Conservation (phyloP, 2,113 vertebrate species). For the Uropsilus gracilis region DNA sequence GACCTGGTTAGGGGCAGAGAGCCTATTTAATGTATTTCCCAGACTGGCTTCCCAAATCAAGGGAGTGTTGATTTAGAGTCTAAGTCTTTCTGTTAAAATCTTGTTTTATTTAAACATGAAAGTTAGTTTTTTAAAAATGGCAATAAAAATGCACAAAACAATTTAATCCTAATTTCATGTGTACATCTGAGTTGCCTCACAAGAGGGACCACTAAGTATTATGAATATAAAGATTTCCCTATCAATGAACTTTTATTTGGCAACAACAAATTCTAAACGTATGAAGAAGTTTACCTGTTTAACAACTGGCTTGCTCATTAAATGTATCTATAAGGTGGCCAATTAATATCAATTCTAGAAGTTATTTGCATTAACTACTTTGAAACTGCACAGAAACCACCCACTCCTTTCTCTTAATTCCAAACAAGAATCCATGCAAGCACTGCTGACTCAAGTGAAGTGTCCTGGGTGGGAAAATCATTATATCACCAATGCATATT, state of each 20-base stretch:
- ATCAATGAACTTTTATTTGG: conserved; percentile 37
- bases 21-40: conserved; percentile 48
- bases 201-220: neutral
- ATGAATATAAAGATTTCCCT: neutral
- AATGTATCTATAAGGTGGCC: conserved; percentile 55
- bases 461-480: conserved; percentile 62
- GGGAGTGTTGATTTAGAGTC: neutral
- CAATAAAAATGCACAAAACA: neutral
- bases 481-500: conserved; percentile 52
- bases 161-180: neutral
- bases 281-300: conserved; percentile 63
- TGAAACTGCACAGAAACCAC: conserved; percentile 84
- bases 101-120: neutral
- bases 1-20: neutral
- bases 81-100: neutral
- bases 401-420: conserved; percentile 83
- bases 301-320: conserved; percentile 74
- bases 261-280: conserved; percentile 52
- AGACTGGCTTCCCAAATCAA: conserved; percentile 44
- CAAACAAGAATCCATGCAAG: conserved; percentile 73
- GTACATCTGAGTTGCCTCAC: neutral
- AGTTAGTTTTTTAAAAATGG: neutral
- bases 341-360: conserved; percentile 81
- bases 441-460: conserved; percentile 67
- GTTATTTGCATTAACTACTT: conserved; percentile 75